These are phyloP conservation scores for Lophotriccus pileatus DNA, from an alignment of 2,797 vertebrate species.

Conservation along the genomic window DNA sequence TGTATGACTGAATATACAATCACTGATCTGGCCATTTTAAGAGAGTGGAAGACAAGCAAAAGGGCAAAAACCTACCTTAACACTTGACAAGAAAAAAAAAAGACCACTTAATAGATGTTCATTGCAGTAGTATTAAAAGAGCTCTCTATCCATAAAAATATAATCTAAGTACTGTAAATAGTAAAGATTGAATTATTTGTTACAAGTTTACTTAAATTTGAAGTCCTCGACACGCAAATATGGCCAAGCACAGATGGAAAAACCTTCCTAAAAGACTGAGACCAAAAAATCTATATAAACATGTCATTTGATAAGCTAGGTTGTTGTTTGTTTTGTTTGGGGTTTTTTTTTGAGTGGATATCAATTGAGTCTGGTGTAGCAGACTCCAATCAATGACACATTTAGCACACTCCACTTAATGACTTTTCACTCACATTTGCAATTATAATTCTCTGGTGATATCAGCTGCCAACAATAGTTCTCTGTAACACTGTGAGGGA, in stretches of 20 bases:
- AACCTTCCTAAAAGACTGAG: neutral
- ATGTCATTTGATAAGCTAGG: neutral
- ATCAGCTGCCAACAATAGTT: constrained; percentile 2
- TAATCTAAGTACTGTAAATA: neutral
- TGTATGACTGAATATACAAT: neutral
- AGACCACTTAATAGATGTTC: neutral
- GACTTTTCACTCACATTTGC: constrained; percentile 17
- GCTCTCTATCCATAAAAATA: neutral
- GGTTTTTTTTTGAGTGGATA: neutral
- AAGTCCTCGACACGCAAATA: neutral
- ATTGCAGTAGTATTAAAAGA: neutral
- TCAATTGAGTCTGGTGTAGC: neutral
- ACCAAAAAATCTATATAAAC: neutral
- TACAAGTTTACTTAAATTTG: neutral
- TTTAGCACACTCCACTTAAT: constrained; percentile 22
- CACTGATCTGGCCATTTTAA: neutral
- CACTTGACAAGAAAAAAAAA: neutral
- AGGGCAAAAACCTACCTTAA: neutral
- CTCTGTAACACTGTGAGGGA: neutral
- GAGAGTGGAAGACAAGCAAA: neutral
- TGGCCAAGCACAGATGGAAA: neutral
- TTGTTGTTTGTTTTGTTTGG: neutral
- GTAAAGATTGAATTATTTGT: neutral
- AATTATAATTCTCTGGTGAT: constrained; percentile 10
- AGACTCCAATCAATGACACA: neutral